A percentile compares a stretch with the other conserved stretches of the same genome.
Conservation (phyloP, 2,113 vertebrate genomes). For the Fukomys damarensis region DNA sequence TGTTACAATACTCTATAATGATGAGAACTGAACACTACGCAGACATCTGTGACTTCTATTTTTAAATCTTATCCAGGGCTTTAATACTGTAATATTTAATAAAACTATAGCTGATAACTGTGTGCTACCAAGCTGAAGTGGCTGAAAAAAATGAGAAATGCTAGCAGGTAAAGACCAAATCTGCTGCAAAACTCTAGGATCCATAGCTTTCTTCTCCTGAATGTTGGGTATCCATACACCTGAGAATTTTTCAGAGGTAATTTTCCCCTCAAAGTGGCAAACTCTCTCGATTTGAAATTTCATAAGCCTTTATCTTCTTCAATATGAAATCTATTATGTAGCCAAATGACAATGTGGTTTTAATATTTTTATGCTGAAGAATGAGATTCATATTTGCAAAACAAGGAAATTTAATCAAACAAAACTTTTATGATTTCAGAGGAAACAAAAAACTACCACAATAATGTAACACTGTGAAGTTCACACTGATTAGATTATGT, state of each 20-base stretch:
- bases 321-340: not conserved
- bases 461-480: not conserved
- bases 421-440: not conserved
- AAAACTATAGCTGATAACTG: not conserved
- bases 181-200: not conserved
- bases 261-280: not conserved
- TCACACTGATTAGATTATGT: conserved; percentile 43
- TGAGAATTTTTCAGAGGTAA: not conserved
- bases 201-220: not conserved
- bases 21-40: not conserved
- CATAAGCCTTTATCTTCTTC: not conserved
- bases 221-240: not conserved
- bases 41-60: not conserved
- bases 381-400: not conserved
- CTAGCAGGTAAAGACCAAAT: not conserved
- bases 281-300: not conserved
- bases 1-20: not conserved
- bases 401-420: not conserved
- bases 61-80: not conserved
- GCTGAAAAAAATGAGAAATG: not conserved
- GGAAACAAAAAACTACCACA: not conserved
- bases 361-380: not conserved
- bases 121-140: not conserved
- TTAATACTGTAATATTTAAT: not conserved
- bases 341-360: not conserved